Base-by-base conservation (phyloP, 1,140 invertebrate species). In the Heliconius congener region DNA sequence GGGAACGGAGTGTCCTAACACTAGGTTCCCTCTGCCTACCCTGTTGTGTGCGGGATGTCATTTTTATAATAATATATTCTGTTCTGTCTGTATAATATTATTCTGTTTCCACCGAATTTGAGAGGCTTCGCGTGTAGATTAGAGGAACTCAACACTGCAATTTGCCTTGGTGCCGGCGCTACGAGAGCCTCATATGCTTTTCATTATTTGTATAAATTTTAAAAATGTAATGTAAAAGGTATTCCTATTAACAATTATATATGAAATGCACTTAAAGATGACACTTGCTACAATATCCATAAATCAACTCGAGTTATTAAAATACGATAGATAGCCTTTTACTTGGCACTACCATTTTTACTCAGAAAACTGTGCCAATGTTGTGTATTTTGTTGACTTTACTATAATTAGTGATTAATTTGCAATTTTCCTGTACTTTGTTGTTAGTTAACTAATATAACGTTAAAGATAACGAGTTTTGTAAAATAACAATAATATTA, bases 341-440 rank as follows among this genome's bases (percentile, higher is more conserved):
- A 57, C 55, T 57, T 57, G 55, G 55, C 55, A 57, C 55, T 11
- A 57, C n/a, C 55, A 57, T 57, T 23, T 57, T 57, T 57, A n/a
- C 8, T n/a, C 55, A 23, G n/a, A 23, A 57, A 57, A 57, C n/a
- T 57, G n/a, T 57, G 55, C 55, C 55, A 57, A 57, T 57, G 8
- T 23, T 57, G 8, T 57, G 2, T 57, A 23, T 23, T 57, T 9
- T 9, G 9, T 23, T 57, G 55, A 57, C 8, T 57, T 57, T 57
- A 57, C 19, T 57, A 9, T 57, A 57, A 57, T 57, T 23, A 57
- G 8, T 2, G 2, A 57, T 23, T 57, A 57, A 57, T 23, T 57
- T 57, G 19, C 55, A 57, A 57, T 57, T 57, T 57, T 57, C 55
- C 55, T 23, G n/a, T 57, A 23, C 55, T 57, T 57, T 57, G 55